Evolutionary conservation across 2,797 vertebrate genomes (phyloP).

Genomic region (Sebastes cheni): DNA sequence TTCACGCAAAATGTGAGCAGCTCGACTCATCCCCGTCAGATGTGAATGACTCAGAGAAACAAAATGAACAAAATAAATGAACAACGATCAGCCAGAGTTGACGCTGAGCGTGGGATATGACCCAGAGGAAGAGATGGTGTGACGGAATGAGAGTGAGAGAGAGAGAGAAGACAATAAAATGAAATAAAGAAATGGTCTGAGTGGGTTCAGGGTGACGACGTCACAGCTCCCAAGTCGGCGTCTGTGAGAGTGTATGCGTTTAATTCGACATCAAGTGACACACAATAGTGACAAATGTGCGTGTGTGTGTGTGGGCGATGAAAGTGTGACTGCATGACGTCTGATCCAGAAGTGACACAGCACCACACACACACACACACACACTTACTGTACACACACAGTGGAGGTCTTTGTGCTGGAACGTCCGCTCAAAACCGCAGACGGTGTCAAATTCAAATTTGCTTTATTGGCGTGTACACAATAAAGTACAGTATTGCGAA

Average conservation of each 20-base stretch:
- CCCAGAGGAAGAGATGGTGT: slow-evolving; percentile 4
- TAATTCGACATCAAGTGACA: slow-evolving; percentile 11
- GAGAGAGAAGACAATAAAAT: neutral
- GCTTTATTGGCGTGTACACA: neutral
- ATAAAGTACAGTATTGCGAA: neutral
- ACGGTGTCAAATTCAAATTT: neutral
- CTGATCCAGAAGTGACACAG: slow-evolving; percentile 43
- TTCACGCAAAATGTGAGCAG: rapidly evolving
- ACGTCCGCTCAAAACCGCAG: neutral
- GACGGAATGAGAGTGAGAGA: neutral
- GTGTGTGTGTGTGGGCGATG: neutral
- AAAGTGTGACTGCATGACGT: slow-evolving; percentile 52
- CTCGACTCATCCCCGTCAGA: neutral
- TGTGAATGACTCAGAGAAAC: slow-evolving; percentile 15
- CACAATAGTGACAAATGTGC: slow-evolving; percentile 16
- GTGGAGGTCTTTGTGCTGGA: slow-evolving; percentile 35
- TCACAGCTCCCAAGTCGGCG: neutral
- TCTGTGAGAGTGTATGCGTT: neutral
- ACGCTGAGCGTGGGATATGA: neutral
- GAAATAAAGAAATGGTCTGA: neutral
- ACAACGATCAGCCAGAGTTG: neutral
- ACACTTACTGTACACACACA: slow-evolving; percentile 3
- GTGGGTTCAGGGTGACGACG: slow-evolving; percentile 12
- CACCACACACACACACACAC: neutral
- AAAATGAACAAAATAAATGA: neutral